Evolutionary conservation across 2,888 invertebrate genomes (phyloP).

Genomic region (Elgonia sp.): DNA sequence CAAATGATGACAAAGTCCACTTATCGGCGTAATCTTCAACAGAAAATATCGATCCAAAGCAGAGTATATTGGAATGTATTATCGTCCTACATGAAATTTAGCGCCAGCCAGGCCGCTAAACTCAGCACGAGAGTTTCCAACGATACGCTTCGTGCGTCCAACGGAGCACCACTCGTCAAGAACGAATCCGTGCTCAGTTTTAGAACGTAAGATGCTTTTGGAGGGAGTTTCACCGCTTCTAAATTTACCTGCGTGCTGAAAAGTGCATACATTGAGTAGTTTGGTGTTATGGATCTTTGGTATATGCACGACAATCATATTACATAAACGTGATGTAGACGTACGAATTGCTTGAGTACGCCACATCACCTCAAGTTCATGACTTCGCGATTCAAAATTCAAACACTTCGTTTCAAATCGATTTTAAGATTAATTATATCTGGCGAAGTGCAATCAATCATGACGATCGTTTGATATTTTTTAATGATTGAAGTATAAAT

Average conservation of each 20-base stretch:
- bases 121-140: slow-evolving; percentile 38
- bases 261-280: slow-evolving; percentile 80
- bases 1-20: slow-evolving; percentile 12
- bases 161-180: slow-evolving; percentile 17
- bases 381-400: neutral
- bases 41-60: slow-evolving; percentile 16
- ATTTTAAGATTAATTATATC: too few species aligned
- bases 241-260: slow-evolving; percentile 79
- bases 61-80: slow-evolving; percentile 14
- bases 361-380: neutral
- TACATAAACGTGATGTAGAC: slow-evolving; percentile 42
- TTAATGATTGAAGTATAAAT: too few species aligned
- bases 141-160: slow-evolving; percentile 34
- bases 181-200: slow-evolving; percentile 50
- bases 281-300: slow-evolving; percentile 52
- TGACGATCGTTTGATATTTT: too few species aligned
- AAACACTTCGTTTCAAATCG: neutral
- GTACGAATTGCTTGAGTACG: slow-evolving; percentile 39
- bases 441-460: too few species aligned
- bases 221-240: slow-evolving; percentile 67
- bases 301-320: slow-evolving; percentile 53
- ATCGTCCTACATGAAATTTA: slow-evolving; percentile 54
- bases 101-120: slow-evolving; percentile 35
- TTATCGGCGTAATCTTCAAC: slow-evolving; percentile 12
- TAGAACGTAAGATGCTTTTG: slow-evolving; percentile 75